Evolutionary conservation across 2,888 invertebrate genomes (phyloP).

Genomic region (Drosophila kambysellisi): DNA sequence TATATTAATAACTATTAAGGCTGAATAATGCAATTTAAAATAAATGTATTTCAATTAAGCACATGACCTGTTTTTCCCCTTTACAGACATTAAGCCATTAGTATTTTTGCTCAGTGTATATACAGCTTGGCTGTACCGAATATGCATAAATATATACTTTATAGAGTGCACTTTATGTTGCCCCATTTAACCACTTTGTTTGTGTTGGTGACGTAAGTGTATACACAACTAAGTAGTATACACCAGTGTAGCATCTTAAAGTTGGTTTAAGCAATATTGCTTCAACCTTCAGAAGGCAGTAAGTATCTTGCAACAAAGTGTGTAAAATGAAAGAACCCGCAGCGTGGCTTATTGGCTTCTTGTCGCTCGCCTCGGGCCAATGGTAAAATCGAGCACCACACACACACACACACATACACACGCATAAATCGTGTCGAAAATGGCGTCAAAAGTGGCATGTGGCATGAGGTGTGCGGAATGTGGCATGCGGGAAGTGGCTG

Average conservation of each 20-base stretch:
- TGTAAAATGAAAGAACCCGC: conserved; percentile 32
- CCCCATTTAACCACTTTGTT: neutral
- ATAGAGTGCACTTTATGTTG: neutral
- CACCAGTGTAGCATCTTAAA: neutral
- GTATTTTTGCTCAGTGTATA: neutral
- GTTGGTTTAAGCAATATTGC: conserved; percentile 5
- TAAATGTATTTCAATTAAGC: neutral
- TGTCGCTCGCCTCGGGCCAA: conserved; percentile 10
- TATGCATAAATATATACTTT: neutral
- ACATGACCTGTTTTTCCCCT: neutral
- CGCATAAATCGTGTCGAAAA: conserved; percentile 47
- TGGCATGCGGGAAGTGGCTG: conserved; percentile 14
- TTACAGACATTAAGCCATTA: neutral
- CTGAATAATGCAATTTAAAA: neutral
- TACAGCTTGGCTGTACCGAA: neutral
- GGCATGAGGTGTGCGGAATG: conserved; percentile 22
- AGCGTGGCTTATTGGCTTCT: conserved; percentile 44
- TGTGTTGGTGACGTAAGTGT: neutral
- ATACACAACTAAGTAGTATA: conserved; percentile 4
- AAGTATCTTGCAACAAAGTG: conserved; percentile 36
- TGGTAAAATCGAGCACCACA: conserved; percentile 31
- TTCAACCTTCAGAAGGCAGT: conserved; percentile 5
- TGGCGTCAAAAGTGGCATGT: conserved; percentile 44
- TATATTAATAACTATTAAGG: neutral
- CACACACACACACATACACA: conserved; percentile 2